Evolutionary conservation across 2,888 invertebrate genomes (phyloP).

Genomic region (Chaetoderma sp.): DNA sequence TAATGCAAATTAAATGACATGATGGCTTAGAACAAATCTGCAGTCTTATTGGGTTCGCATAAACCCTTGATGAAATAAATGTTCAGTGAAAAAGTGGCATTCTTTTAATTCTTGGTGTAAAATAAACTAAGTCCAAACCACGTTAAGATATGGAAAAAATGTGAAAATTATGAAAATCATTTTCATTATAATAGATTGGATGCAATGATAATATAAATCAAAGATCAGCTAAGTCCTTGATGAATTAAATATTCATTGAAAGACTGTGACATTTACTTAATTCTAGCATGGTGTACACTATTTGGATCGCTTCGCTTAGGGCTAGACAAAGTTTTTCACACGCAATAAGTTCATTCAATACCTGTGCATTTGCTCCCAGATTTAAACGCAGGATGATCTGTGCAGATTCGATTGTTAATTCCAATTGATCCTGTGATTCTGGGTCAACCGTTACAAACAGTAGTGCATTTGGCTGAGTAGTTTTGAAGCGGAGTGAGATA

Average conservation of each 20-base stretch:
- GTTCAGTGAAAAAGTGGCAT: no score
- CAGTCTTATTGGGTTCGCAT: no score
- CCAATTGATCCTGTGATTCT: conserved; percentile 82
- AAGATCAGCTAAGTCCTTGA: not conserved
- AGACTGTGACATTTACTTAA: conserved; percentile 1
- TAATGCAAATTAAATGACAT: no score
- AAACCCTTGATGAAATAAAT: no score
- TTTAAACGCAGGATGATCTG: conserved; percentile 84
- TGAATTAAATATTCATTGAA: not conserved
- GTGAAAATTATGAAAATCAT: conserved; percentile 4
- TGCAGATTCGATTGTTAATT: conserved; percentile 87
- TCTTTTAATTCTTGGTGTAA: no score
- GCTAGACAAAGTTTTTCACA: no score
- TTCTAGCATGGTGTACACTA: no score
- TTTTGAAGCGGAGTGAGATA: conserved; percentile 86
- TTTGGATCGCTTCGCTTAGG: no score
- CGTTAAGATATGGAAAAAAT: no score
- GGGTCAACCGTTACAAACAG: conserved; percentile 82
- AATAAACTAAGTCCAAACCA: no score
- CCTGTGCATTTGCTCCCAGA: conserved; percentile 85
- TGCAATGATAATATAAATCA: not conserved
- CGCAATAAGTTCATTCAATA: no score
- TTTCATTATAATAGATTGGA: not conserved
- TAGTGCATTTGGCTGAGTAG: conserved; percentile 78
- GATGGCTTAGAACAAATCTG: no score